Base-by-base conservation (phyloP, 2,113 vertebrate species). In the Microtus richardsoni region DNA sequence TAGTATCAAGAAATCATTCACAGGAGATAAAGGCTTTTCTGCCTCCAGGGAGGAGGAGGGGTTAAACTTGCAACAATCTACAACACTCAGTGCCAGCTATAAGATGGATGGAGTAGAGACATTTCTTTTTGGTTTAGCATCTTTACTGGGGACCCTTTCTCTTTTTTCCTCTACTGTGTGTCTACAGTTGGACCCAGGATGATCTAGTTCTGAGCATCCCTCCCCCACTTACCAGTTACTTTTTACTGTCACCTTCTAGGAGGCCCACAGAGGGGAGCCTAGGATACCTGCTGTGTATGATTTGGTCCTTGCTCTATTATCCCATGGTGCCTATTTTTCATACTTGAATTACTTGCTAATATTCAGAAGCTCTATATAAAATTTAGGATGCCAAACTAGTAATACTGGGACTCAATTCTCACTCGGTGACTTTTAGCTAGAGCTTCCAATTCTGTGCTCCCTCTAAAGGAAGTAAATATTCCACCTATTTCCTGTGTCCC, bases 361-460 rank as follows among this genome's bases (percentile, higher is more conserved):
- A 89, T 91, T 79, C 36, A 64, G 26, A 68, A 80, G 36, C 64
- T 24, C 91, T 39, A 41, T 49, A 58, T 91, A 91, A 94, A 96
- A 91, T 87, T 91, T 64, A 89, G 49, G 62, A 79, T 87, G 39
- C 26, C 70, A 66, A 52, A 78, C n/a, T 91, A 39, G 24, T 73
- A 73, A 93, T 70, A 73, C n/a, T 24, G 17, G 44, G 4, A 83
- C 41, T 78, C 39, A n/a, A 78, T 79, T 88, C 26, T 58, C 74
- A n/a, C 17, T 16, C 21, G 5, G 44, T 47, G 39, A 60, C 44
- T 75, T 92, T 85, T 80, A 49, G 19, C 52, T 80, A 36, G 24
- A 82, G 39, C 52, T 68, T 6, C 44, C 26, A 60, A 78, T n/a
- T 71, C 52, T 28, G 26, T 60, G 11, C 16, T 93, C 30, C 54